Evolutionary conservation across 2,113 vertebrate species (phyloP).

Genomic region (Petrocephalus microphthalmus): DNA sequence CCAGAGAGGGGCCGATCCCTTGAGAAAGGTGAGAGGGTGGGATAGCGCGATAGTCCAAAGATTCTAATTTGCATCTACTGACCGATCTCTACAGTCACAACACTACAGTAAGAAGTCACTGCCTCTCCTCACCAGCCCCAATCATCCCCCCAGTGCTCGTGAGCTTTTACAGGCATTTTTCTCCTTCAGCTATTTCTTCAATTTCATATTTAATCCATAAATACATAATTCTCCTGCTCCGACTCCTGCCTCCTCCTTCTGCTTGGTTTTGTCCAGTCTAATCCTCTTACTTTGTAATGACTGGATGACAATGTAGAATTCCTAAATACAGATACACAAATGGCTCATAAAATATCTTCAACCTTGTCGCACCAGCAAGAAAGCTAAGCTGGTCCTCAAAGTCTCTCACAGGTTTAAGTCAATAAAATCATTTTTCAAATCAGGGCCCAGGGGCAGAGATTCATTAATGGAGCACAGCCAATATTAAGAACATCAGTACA

Average conservation of each 20-base stretch:
- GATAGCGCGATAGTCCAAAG: background rate
- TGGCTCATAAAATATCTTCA: background rate
- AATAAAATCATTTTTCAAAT: background rate
- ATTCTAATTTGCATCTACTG: background rate
- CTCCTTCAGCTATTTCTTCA: background rate
- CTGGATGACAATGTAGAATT: background rate
- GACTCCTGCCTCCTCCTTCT: too few relatives aligned
- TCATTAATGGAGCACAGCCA: background rate
- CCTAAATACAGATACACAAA: background rate
- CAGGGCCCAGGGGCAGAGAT: background rate
- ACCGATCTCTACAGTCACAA: background rate
- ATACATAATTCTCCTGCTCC: background rate
- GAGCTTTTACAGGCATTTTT: background rate
- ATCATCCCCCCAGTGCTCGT: background rate
- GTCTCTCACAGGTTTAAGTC: background rate
- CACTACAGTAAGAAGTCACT: background rate
- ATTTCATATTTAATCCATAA: background rate
- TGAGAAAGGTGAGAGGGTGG: background rate
- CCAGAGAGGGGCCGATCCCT: background rate
- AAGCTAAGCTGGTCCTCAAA: background rate
- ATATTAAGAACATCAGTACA: slow-evolving; percentile 13
- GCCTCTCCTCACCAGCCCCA: background rate
- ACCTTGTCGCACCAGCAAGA: background rate
- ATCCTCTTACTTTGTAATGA: background rate
- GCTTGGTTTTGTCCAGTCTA: background rate